A percentile compares a stretch with the other conserved stretches of the same genome.
Conservation (phyloP, 2,113 vertebrate species). For the Setophaga kirtlandii region DNA sequence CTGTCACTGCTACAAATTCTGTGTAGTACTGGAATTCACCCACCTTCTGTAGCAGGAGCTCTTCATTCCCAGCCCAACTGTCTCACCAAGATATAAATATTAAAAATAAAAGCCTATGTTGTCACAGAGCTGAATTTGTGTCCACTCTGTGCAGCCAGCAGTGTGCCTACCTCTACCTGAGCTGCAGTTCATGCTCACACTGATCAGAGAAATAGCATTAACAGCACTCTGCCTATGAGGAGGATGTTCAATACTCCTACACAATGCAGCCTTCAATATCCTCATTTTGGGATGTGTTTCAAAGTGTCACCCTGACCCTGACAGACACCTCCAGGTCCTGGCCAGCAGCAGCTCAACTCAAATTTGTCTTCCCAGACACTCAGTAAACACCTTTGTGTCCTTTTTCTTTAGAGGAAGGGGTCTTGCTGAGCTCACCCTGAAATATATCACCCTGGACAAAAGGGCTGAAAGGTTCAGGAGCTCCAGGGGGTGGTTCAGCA, state of each 20-base stretch:
- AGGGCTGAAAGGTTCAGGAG: constrained; percentile 64
- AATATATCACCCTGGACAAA: constrained; percentile 63
- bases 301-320: constrained; percentile 12
- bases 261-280: not conserved
- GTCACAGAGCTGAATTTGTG: not conserved
- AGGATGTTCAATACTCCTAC: not conserved
- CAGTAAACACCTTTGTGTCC: constrained; percentile 63
- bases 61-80: not conserved
- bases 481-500: constrained; percentile 24
- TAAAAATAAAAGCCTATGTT: not conserved
- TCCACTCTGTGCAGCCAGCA: not conserved
- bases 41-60: not conserved
- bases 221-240: not conserved
- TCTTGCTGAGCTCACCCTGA: constrained; percentile 68
- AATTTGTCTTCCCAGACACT: constrained; percentile 61
- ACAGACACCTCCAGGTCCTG: not conserved
- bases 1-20: not conserved
- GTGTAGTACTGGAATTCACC: not conserved
- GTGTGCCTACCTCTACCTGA: not conserved
- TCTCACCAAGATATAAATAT: not conserved
- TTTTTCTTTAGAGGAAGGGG: constrained; percentile 61
- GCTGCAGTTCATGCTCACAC: not conserved
- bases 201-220: not conserved
- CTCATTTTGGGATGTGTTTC: not conserved
- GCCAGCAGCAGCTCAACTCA: constrained; percentile 25